phyloP scores from a whole-genome alignment of 2,797 vertebrate genomes.

The Pseudochromis fuscus region DNA sequence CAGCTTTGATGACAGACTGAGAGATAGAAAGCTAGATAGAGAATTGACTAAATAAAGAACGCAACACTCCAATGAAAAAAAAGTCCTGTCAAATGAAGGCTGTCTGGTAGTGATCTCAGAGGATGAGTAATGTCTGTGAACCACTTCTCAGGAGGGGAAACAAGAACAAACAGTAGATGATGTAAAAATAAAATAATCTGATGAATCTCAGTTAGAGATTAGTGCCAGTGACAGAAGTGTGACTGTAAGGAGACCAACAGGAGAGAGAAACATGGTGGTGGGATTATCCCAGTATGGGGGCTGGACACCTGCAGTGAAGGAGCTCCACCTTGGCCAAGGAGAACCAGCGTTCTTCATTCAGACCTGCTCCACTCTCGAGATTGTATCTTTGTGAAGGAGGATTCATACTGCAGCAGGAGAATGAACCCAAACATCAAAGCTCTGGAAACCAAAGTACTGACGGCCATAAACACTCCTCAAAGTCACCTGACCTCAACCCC shows the following conservation, averaged over 20 bases:
- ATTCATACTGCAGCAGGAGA: background rate
- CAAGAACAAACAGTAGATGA: background rate
- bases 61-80: fast-evolving
- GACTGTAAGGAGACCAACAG: background rate
- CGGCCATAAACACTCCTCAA: too few species aligned
- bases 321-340: too few species aligned
- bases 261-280: background rate
- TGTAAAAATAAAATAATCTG: background rate
- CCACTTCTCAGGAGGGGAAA: background rate
- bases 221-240: background rate
- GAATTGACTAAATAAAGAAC: background rate
- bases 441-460: too few species aligned
- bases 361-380: background rate
- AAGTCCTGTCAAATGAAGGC: background rate
- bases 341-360: background rate
- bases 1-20: background rate
- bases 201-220: background rate
- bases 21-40: background rate
- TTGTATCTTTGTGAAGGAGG: background rate
- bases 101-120: background rate
- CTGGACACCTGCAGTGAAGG: too few species aligned
- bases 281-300: too few species aligned
- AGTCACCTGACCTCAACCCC: too few species aligned
- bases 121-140: background rate
- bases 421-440: too few species aligned